Evolutionary conservation across 2,113 vertebrate species (phyloP).

Genomic region (Morone chrysops): DNA sequence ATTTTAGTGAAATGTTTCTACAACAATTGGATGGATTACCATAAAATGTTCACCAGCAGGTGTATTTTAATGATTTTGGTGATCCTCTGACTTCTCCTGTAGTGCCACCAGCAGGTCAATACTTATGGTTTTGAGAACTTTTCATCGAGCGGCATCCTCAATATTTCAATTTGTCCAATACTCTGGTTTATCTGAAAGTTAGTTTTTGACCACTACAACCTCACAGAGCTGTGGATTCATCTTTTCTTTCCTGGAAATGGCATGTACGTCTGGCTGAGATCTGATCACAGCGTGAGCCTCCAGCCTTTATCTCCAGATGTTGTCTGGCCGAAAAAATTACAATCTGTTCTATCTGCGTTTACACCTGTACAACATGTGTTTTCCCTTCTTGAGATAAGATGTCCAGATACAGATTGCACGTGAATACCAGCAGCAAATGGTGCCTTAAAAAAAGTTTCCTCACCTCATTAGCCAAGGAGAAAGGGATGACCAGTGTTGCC

Average conservation of each 20-base stretch:
- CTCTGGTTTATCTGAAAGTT: not conserved
- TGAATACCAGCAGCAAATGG: not conserved
- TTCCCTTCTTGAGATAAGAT: not conserved
- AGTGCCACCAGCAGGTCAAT: not conserved
- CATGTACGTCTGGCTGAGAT: not conserved
- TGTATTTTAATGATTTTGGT: not conserved
- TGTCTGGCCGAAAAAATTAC: too few species aligned
- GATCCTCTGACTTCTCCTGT: not conserved
- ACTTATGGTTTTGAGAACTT: not conserved
- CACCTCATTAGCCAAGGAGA: conserved; percentile 93
- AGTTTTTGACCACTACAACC: not conserved
- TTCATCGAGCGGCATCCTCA: not conserved
- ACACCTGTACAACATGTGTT: not conserved
- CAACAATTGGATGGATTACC: too few species aligned
- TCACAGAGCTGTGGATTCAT: not conserved
- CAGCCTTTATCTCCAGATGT: not conserved
- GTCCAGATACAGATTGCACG: not conserved
- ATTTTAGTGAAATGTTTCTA: too few species aligned
- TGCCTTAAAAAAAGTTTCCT: conserved; percentile 56
- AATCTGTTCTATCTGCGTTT: too few species aligned
- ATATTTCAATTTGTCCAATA: not conserved
- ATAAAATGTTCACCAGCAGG: not conserved
- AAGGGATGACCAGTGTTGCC: conserved; percentile 92
- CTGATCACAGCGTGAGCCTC: not conserved
- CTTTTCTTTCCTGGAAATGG: too few species aligned